Evolutionary conservation across 2,888 invertebrate genomes (phyloP).

Genomic region (Argynnis bischoffii): DNA sequence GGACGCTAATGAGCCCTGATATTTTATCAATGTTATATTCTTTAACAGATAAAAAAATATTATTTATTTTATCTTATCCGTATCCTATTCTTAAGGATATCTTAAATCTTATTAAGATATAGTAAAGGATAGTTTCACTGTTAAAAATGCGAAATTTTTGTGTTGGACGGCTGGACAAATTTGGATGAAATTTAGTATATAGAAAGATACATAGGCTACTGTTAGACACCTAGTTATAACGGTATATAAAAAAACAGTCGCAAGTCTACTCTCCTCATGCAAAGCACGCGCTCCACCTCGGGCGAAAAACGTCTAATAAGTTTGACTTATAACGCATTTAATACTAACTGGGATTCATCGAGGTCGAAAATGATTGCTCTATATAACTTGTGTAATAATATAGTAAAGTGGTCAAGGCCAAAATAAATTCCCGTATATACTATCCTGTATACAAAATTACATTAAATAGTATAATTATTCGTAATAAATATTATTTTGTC

Average conservation of each 20-base stretch:
- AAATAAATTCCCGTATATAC: constrained; percentile 4
- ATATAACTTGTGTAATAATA: constrained; percentile 17
- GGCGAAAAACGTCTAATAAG: constrained; percentile 34
- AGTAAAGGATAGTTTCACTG: background rate
- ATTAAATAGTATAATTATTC: too few relatives aligned
- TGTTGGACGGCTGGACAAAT: too few relatives aligned
- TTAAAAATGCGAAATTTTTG: too few relatives aligned
- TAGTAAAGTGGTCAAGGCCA: constrained; percentile 13
- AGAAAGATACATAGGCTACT: too few relatives aligned
- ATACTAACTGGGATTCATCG: constrained; percentile 26
- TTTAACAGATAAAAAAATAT: too few relatives aligned
- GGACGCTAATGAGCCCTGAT: too few relatives aligned
- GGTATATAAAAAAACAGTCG: constrained; percentile 3
- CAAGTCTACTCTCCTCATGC: constrained; percentile 5
- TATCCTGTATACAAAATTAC: background rate
- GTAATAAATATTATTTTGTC: too few relatives aligned
- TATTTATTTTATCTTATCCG: background rate
- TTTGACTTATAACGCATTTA: constrained; percentile 38
- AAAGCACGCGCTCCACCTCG: constrained; percentile 33
- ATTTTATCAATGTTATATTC: too few relatives aligned
- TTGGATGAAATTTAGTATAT: too few relatives aligned
- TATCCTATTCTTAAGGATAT: background rate
- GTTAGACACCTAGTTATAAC: too few relatives aligned
- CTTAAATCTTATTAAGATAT: background rate
- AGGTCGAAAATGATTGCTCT: constrained; percentile 31